These are phyloP conservation scores for Sapayoa aenigma DNA, from an alignment of 2,113 vertebrate species.

Conservation along the genomic window DNA sequence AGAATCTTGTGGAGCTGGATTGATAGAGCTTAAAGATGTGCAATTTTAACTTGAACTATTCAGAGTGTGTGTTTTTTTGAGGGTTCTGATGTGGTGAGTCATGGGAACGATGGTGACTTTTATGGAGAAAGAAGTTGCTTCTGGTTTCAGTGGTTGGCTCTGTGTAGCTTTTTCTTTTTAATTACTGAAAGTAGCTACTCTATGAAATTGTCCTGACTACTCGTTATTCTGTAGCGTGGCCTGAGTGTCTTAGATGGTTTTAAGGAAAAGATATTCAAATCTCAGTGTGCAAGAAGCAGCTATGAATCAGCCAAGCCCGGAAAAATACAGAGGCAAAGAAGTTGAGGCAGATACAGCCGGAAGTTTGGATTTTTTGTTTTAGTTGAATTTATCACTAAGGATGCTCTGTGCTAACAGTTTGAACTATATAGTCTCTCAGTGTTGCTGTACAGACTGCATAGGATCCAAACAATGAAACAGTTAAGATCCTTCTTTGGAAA, in stretches of 20 bases:
- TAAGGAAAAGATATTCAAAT: not conserved
- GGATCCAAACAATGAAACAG: not conserved
- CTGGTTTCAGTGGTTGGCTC: not conserved
- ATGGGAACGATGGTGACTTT: not conserved
- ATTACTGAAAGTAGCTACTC: not conserved
- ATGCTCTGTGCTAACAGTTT: not conserved
- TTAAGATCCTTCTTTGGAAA: not conserved
- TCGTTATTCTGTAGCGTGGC: not conserved
- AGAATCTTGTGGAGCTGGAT: not conserved
- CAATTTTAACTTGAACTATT: not conserved
- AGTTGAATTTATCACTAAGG: not conserved
- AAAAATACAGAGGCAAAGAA: not conserved
- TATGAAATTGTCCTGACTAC: not conserved
- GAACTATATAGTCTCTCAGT: not conserved
- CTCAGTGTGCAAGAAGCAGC: not conserved
- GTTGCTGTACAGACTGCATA: not conserved
- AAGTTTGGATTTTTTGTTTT: not conserved
- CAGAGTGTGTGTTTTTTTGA: not conserved
- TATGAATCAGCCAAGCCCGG: not conserved
- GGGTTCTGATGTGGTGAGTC: not conserved
- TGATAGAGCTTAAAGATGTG: not conserved
- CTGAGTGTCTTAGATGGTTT: not conserved
- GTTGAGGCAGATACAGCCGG: not conserved
- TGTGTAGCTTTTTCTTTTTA: not conserved
- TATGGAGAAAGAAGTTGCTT: not conserved